Evolutionary conservation across 2,888 invertebrate species (phyloP), one percentile per base, ranked within the genome.

Genomic region (Chrysopilus asiliformis): DNA sequence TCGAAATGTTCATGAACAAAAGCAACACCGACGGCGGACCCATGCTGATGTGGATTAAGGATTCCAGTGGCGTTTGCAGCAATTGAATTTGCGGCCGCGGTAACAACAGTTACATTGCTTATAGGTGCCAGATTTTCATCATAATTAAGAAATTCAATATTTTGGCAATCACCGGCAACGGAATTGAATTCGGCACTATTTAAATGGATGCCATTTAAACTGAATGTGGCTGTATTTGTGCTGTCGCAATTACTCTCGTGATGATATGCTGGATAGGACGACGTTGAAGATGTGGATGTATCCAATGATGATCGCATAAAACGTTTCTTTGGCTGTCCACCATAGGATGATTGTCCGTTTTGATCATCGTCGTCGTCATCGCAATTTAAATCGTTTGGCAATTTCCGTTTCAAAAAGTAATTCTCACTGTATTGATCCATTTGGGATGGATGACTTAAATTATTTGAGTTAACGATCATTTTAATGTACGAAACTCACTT

Each of bases 341-440:
- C n/a, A n/a, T n/a, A n/a, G n/a, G n/a, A n/a, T n/a, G n/a, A n/a
- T n/a, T 34, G 44, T 6, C 34, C 30, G 19, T 27, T 17, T 16
- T 40, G 35, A 22, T 37, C 17, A n/a, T 33, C 30, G 19, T 27
- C 17, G 16, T 40, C 36, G 18, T 37, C 17, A n/a, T 40, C 35
- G n/a, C 33, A 15, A 14, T 32, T 18, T 10, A n/a, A n/a, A n/a
- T 37, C 34, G n/a, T 38, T 37, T 36, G 44, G 45, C n/a, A 50
- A 46, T 47, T 60, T 60, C 5, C 60, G 53, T 44, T 61, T 60
- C 4, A 60, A 45, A 38, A 52, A 60, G 39, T 51, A 57, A 38
- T 50, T 58, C 16, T 57, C 56, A 34, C 53, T 49, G 25, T 50
- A 47, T 8, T 43, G 43, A 24, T 34, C 18, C 13, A 38, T 36